Base-by-base conservation (phyloP, 2,888 invertebrate genomes). In the Pollenia amentaria region DNA sequence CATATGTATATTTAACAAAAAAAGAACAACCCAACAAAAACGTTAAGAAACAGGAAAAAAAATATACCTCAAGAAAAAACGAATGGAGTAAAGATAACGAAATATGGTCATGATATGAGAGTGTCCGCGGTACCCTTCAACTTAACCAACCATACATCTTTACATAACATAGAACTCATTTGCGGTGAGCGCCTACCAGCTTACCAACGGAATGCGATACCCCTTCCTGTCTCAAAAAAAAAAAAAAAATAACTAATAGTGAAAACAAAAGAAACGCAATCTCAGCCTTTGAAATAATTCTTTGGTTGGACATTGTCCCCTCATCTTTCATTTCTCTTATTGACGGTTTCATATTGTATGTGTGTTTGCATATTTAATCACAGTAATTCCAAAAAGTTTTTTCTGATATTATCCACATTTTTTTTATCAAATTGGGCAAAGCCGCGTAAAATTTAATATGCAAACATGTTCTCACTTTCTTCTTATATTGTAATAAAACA, bases 141-240 rank as follows among this genome's bases (percentile, higher is more conserved):
- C 46, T 38, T 53, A 57, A 18, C 64, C 64, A 44, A 18, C 16
- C 44, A 55, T 38, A 42, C n/a, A 69, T 67, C 18, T 65, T 55
- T 53, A 46, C 44, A 44, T 65, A 53, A 38, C 12, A 64, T 53
- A 29, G 18, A 78, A 53, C 44, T 44, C 44, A 62, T 51, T 60
- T 82, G 67, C 42, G 82, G 76, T 82, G 42, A 76, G 76, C 76
- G 44, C 44, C 62, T 53, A 46, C 38, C 69, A 69, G 38, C 18
- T 69, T 76, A 76, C 76, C 76, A 73, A 55, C 53, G 69, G 76
- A 70, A 82, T 75, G 67, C 51, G 69, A 70, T 82, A 82, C 40
- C 69, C 18, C 57, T 69, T 76, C 53, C 60, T 76, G 82, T 69
- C 57, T 60, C 8, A 21, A 75, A 57, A 18, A 21, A 51, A 16